Conservation (phyloP, 2,113 vertebrate genomes). For the Heloderma charlesbogerti region DNA sequence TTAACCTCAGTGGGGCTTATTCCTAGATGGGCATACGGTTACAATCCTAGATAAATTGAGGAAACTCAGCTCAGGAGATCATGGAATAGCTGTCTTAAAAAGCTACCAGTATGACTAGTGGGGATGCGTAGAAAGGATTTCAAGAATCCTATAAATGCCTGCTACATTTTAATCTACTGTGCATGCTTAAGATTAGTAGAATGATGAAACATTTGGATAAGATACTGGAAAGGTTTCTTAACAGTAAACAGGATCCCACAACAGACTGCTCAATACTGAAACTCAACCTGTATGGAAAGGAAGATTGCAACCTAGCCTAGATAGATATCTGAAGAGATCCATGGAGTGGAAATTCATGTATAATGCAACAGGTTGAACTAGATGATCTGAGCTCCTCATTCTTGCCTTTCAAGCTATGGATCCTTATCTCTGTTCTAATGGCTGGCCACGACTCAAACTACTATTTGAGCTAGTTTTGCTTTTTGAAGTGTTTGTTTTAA, state of each 20-base stretch:
- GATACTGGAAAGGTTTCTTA: constrained; percentile 22
- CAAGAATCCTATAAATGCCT: constrained; percentile 42
- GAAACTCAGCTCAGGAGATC: fast-evolving
- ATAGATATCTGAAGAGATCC: constrained; percentile 1
- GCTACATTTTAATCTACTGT: not conserved
- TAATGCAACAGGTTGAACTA: constrained; percentile 11
- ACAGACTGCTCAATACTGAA: not conserved
- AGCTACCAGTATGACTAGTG: constrained; percentile 16
- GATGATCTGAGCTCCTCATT: constrained; percentile 14
- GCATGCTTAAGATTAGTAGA: constrained; percentile 34
- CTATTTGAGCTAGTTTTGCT: not conserved
- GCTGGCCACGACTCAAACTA: not conserved
- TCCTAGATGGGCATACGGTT: no score
- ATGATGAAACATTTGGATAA: constrained; percentile 26
- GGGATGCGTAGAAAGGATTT: constrained; percentile 41
- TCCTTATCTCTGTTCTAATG: not conserved
- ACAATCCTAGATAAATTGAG: not conserved
- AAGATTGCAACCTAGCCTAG: not conserved
- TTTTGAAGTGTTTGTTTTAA: not conserved
- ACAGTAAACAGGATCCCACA: constrained; percentile 23
- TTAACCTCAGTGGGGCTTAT: no score
- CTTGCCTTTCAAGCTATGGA: constrained; percentile 16
- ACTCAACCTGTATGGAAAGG: constrained; percentile 3
- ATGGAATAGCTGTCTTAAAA: constrained; percentile 18
- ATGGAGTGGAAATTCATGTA: constrained; percentile 1